Evolutionary conservation across 2,113 vertebrate genomes (phyloP), one percentile per base, ranked within the genome.

Genomic region (Dromaius novaehollandiae): DNA sequence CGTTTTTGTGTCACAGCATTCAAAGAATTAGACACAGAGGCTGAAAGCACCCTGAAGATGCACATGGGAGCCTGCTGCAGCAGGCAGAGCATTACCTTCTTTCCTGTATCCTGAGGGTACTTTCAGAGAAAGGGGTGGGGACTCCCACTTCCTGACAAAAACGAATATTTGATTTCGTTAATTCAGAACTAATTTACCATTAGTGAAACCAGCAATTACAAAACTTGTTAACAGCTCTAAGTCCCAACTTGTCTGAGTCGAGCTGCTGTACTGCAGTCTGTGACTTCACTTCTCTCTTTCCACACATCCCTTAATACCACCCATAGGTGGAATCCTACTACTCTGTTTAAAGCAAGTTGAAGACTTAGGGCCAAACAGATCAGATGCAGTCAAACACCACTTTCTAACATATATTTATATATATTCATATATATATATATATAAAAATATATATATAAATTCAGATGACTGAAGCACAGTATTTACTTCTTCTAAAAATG

Each of bases 81-180:
- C 58, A 1, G 0, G 13, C 34, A 15, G 20, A 18, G 13, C 48
- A 17, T 26, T 0, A 0, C 46, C 63, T 25, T 11, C 76, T 28
- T 32, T 34, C 26, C 63, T 1, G 0, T 2, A 8, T 32, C 34
- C 44, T 10, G 22, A 34, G 17, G 38, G 10, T 40, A 28, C 65
- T 71, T 38, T 34, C 4, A 18, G 34, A 44, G 22, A 53, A 38
- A 19, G 28, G 4, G 2, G 3, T 6, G 9, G 28, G 44, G 24
- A 77, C 19, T 46, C 34, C 22, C 24, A 26, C 28, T 30, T 65
- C 6, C 6, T 30, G 51, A 42, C 40, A 56, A 32, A 26, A 65
- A 19, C 3, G 5, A 53, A 6, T 64, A 46, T 12, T 34, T 76
- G 26, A 28, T n/a, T 55, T 63, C 48, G 17, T 55, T 61, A 13